phyloP scores from a whole-genome alignment of 2,888 invertebrate species.

The Sceliomorpha sp. region DNA sequence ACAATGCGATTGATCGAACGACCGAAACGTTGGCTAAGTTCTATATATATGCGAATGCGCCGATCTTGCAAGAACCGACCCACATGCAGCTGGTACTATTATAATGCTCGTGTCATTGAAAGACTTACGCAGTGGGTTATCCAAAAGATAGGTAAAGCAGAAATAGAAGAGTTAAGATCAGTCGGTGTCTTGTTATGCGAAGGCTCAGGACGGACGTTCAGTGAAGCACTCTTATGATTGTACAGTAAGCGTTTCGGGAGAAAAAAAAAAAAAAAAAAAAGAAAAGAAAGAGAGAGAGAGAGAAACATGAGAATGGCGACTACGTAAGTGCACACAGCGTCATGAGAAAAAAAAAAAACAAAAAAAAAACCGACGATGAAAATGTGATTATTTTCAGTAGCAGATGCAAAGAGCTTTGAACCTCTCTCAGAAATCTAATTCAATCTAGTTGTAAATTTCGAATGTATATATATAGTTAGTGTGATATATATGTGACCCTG shows the following conservation, averaged over 20 bases:
- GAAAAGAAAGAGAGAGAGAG: conserved; percentile 22
- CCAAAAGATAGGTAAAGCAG: conserved; percentile 68
- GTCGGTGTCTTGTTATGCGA: conserved; percentile 45
- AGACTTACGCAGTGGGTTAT: conserved; percentile 71
- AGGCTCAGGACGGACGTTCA: conserved; percentile 46
- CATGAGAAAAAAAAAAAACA: too few relatives aligned
- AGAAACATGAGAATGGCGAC: conserved; percentile 32
- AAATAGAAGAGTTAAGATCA: conserved; percentile 60
- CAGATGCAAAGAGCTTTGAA: conserved; percentile 31
- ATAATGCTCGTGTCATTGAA: conserved; percentile 52
- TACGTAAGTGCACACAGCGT: conserved; percentile 43
- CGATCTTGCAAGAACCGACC: background rate
- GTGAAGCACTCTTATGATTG: conserved; percentile 55
- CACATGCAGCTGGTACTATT: background rate
- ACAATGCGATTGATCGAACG: too few relatives aligned
- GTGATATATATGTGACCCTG: conserved; percentile 6
- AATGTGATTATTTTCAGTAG: conserved; percentile 36
- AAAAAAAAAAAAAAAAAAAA: too few relatives aligned
- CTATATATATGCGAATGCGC: background rate
- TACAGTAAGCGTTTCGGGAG: conserved; percentile 51
- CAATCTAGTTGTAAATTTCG: background rate
- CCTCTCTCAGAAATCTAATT: conserved; percentile 11
- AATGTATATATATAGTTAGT: background rate
- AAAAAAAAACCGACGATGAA: conserved; percentile 38
- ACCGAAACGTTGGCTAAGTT: background rate